phyloP scores from a whole-genome alignment of 2,113 vertebrate genomes.

The Chaetops frenatus region DNA sequence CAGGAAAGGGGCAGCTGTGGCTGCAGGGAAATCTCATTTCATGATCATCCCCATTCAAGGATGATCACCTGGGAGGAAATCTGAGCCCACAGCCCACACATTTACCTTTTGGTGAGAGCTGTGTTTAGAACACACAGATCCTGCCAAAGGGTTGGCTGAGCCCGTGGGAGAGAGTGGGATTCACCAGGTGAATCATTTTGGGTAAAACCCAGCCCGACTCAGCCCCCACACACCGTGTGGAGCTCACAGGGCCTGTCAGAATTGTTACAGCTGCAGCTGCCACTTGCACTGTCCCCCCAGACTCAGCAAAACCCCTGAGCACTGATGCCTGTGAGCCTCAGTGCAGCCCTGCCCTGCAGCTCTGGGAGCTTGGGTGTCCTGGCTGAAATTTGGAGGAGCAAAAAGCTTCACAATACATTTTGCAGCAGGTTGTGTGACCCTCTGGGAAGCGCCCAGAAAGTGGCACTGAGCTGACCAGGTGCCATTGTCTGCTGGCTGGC shows the following conservation, averaged over 20 bases:
- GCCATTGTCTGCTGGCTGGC: not conserved
- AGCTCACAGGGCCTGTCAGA: not conserved
- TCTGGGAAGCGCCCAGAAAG: not conserved
- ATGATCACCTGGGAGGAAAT: not conserved
- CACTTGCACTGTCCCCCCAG: not conserved
- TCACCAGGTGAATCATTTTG: not conserved
- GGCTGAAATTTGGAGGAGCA: not conserved
- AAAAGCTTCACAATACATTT: not conserved
- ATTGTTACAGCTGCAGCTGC: not conserved
- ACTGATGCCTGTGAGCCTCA: fast-evolving
- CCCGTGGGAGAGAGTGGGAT: not conserved
- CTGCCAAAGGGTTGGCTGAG: not conserved
- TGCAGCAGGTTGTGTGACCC: not conserved
- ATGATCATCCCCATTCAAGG: not conserved
- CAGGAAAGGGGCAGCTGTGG: not conserved
- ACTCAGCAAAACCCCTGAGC: not conserved
- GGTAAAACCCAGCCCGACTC: not conserved
- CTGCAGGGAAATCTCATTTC: not conserved
- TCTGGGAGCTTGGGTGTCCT: not conserved
- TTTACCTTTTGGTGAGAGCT: not conserved
- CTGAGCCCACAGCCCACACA: not conserved
- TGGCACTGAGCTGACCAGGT: fast-evolving
- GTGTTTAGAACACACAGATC: not conserved
- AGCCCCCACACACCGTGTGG: not conserved
- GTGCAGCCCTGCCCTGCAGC: not conserved